A percentile compares a stretch with the other conserved stretches of the same genome.
Evolutionary conservation across 2,888 invertebrate genomes (phyloP).

Genomic region (Cyclophora albipunctata): DNA sequence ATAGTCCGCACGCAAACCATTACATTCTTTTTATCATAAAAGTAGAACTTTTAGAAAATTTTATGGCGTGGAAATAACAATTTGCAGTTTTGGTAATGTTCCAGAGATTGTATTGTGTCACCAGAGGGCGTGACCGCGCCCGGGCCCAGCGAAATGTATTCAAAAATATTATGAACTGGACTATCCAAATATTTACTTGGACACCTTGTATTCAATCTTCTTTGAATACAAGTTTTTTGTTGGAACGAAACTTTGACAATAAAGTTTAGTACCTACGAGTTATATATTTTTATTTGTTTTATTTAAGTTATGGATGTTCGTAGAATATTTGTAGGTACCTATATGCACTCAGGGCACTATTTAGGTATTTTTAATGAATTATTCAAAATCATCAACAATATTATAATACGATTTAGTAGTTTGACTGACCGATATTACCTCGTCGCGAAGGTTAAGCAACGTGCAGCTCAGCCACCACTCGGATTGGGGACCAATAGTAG

Average conservation of each 20-base stretch:
- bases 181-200: conserved; percentile 72
- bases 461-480: no score
- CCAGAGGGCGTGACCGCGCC: conserved; percentile 65
- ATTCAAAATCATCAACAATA: no score
- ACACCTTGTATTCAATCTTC: conserved; percentile 37
- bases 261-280: no score
- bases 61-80: conserved; percentile 71
- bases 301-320: no score
- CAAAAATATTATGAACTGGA: conserved; percentile 56
- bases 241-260: background rate
- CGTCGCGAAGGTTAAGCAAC: no score
- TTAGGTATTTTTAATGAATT: no score
- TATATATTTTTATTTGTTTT: no score
- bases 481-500: no score
- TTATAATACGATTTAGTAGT: no score
- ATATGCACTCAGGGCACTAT: no score
- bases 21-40: conserved; percentile 38
- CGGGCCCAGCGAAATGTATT: conserved; percentile 25
- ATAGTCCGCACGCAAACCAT: conserved; percentile 43
- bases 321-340: no score
- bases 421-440: no score
- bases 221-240: conserved; percentile 15
- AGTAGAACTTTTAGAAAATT: conserved; percentile 53
- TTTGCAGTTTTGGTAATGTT: conserved; percentile 60
- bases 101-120: conserved; percentile 41